A percentile compares a stretch with the other conserved stretches of the same genome.
phyloP scores from a whole-genome alignment of 2,113 vertebrate species.

The Brachyhypopomus occidentalis region DNA sequence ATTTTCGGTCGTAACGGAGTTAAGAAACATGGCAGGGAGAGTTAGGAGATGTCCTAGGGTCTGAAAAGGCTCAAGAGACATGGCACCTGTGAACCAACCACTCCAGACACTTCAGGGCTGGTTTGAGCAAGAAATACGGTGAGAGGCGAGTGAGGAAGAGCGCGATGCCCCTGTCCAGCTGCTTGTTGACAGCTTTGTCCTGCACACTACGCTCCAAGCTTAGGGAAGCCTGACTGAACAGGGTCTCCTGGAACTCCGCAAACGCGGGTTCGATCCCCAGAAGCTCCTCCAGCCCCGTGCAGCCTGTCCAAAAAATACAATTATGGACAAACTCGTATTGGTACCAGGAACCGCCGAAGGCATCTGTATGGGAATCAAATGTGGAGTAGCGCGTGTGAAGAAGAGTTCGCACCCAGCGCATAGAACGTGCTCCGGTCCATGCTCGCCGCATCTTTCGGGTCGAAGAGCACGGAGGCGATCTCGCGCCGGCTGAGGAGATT shows the following conservation, averaged over 20 bases:
- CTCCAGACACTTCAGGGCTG: slow-evolving; percentile 95
- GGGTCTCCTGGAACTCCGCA: slow-evolving; percentile 81
- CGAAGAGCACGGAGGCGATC: slow-evolving; percentile 86
- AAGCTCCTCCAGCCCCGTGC: slow-evolving; percentile 92
- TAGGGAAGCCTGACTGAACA: slow-evolving; percentile 86
- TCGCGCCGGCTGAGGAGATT: slow-evolving; percentile 77
- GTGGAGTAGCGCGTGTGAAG: too few species aligned
- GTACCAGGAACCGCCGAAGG: too few species aligned
- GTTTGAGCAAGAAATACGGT: slow-evolving; percentile 94
- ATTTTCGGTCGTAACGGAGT: too few species aligned
- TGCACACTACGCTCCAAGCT: slow-evolving; percentile 90
- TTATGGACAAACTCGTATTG: background rate
- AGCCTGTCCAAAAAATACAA: slow-evolving; percentile 72
- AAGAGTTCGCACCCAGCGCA: slow-evolving; percentile 81
- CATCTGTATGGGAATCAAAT: too few species aligned
- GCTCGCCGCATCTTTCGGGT: slow-evolving; percentile 83
- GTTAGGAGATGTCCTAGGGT: too few species aligned
- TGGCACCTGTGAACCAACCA: slow-evolving; percentile 94
- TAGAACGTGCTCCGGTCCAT: slow-evolving; percentile 89
- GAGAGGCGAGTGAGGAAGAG: slow-evolving; percentile 88
- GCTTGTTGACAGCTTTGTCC: slow-evolving; percentile 85
- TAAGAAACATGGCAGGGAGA: too few species aligned
- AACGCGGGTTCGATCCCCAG: slow-evolving; percentile 88
- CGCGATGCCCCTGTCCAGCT: slow-evolving; percentile 83
- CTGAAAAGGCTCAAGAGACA: background rate